phyloP scores from a whole-genome alignment of 2,113 vertebrate species.

The Mixornis gularis region DNA sequence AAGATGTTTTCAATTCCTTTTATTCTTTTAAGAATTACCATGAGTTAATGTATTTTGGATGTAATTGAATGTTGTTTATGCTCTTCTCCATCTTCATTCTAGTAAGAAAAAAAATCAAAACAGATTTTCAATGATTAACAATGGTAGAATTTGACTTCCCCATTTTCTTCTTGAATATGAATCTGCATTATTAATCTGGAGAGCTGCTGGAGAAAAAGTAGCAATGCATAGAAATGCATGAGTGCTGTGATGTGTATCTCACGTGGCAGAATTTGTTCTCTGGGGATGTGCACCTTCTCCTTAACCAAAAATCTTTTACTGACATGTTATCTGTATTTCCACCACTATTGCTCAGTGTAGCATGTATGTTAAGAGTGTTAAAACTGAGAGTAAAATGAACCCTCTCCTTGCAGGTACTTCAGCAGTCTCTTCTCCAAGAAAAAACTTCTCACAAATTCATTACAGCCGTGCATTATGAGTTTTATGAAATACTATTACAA shows the following conservation, averaged over 20 bases:
- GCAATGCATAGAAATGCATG: not conserved
- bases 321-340: not conserved
- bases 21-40: not conserved
- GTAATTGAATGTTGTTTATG: not conserved
- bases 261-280: not conserved
- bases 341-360: not conserved
- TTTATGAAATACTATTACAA: not conserved
- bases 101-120: not conserved
- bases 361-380: not conserved
- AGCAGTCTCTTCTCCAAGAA: not conserved
- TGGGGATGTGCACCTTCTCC: not conserved
- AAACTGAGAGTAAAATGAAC: not conserved
- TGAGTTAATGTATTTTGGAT: slow-evolving; percentile 4
- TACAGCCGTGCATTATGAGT: not conserved
- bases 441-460: not conserved
- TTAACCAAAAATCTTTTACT: not conserved
- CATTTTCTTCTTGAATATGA: not conserved
- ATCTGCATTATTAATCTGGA: not conserved
- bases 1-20: not conserved
- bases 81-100: not conserved
- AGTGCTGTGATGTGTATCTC: not conserved
- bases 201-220: not conserved
- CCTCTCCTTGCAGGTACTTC: not conserved
- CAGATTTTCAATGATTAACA: not conserved
- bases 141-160: not conserved